Evolutionary conservation across 2,113 vertebrate species (phyloP).

Genomic region (Cynopterus brachyotis): DNA sequence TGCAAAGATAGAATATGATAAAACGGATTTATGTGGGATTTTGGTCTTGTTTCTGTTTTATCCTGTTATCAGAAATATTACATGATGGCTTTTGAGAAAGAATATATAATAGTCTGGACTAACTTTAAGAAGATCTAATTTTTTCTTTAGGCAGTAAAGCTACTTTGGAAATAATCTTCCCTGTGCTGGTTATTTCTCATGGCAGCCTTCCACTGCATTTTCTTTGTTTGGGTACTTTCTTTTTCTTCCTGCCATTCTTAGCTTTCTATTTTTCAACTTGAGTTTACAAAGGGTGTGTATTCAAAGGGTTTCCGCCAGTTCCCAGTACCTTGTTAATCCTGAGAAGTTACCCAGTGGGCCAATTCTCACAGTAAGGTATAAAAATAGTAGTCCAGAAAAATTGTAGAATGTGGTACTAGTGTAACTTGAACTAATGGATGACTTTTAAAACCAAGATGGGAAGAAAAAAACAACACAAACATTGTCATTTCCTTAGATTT

Average conservation of each 20-base stretch:
- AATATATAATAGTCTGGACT: background rate
- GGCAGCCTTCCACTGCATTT: slow-evolving; percentile 81
- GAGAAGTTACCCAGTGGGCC: slow-evolving; percentile 85
- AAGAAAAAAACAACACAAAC: slow-evolving; percentile 64
- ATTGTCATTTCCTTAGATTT: slow-evolving; percentile 81
- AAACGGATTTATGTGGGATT: background rate
- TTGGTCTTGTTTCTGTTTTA: background rate
- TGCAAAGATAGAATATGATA: background rate
- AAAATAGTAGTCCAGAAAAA: slow-evolving; percentile 86
- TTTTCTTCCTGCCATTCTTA: slow-evolving; percentile 92
- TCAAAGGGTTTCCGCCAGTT: slow-evolving; percentile 86
- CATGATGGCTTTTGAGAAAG: slow-evolving; percentile 35
- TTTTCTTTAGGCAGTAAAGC: slow-evolving; percentile 55
- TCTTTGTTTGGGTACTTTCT: slow-evolving; percentile 86
- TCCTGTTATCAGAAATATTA: slow-evolving; percentile 46
- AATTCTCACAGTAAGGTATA: slow-evolving; percentile 88
- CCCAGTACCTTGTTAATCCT: slow-evolving; percentile 84
- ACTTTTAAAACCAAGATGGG: slow-evolving; percentile 73
- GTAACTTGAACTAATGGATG: slow-evolving; percentile 76
- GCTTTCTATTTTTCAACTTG: slow-evolving; percentile 84
- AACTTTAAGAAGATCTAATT: slow-evolving; percentile 35
- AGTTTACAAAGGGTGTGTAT: slow-evolving; percentile 84
- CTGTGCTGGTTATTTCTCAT: slow-evolving; percentile 82
- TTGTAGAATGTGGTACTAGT: slow-evolving; percentile 77
- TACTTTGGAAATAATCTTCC: slow-evolving; percentile 76